Evolutionary conservation across 2,113 vertebrate species (phyloP).

Genomic region (Megaptera novaeangliae): DNA sequence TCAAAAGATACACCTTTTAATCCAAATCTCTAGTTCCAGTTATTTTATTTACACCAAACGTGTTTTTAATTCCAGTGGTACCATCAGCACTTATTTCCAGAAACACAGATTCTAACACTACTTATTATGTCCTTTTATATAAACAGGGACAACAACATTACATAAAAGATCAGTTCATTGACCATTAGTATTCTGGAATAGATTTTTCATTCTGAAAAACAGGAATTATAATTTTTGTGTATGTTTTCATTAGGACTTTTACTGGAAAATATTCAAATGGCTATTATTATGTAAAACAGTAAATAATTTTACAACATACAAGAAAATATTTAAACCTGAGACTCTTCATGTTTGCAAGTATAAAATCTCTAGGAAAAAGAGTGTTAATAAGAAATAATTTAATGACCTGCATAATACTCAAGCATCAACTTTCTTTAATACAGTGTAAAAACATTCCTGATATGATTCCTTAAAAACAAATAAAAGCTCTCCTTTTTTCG

Average conservation of each 20-base stretch:
- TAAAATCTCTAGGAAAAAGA: slow-evolving; percentile 11
- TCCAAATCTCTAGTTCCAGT: slow-evolving; percentile 17
- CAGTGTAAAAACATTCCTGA: neutral
- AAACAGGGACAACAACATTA: slow-evolving; percentile 8
- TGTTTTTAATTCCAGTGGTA: neutral
- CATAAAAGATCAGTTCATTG: neutral
- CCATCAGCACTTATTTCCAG: neutral
- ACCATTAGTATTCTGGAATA: neutral
- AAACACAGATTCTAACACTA: neutral
- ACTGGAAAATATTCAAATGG: neutral
- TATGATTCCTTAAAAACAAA: neutral
- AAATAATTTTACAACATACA: neutral
- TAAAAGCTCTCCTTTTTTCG: neutral
- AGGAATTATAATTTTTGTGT: neutral
- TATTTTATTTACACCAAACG: neutral
- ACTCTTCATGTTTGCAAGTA: neutral
- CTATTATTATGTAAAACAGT: neutral
- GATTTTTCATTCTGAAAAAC: neutral
- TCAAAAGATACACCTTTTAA: neutral
- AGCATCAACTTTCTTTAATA: neutral
- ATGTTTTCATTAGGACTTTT: slow-evolving; percentile 19
- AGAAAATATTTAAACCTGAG: neutral
- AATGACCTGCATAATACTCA: neutral
- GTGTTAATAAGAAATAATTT: slow-evolving; percentile 4
- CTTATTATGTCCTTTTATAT: neutral